These are phyloP conservation scores for Erebia aethiops DNA, from an alignment of 2,888 invertebrate species.

Conservation along the genomic window DNA sequence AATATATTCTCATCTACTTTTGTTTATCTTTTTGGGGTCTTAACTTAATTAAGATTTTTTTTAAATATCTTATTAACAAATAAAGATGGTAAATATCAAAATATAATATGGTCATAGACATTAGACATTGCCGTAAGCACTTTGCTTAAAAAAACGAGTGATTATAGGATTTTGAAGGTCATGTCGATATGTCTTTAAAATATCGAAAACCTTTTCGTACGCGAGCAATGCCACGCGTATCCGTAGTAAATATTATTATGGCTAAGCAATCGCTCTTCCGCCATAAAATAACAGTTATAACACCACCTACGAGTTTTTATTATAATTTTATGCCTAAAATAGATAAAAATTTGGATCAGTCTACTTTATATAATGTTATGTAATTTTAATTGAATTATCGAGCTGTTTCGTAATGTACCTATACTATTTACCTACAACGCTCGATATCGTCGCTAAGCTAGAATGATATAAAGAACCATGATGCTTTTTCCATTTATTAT, in stretches of 20 bases:
- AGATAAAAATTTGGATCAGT: slow-evolving; percentile 15
- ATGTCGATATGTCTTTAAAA: neutral
- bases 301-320: neutral
- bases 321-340: slow-evolving; percentile 10
- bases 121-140: neutral
- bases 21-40: too few species aligned
- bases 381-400: neutral
- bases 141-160: neutral
- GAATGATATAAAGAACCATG: too few species aligned
- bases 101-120: neutral
- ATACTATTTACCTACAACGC: too few species aligned
- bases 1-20: too few species aligned
- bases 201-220: neutral
- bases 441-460: too few species aligned
- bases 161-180: slow-evolving; percentile 8
- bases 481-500: too few species aligned
- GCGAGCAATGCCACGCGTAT: slow-evolving; percentile 8
- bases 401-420: slow-evolving; percentile 17
- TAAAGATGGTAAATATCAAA: too few species aligned
- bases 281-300: neutral
- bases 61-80: too few species aligned
- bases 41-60: too few species aligned
- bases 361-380: slow-evolving; percentile 11
- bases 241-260: slow-evolving; percentile 2
- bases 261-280: neutral